These are phyloP conservation scores for Zophobas morio DNA, from an alignment of 1,140 invertebrate species.

Conservation along the genomic window DNA sequence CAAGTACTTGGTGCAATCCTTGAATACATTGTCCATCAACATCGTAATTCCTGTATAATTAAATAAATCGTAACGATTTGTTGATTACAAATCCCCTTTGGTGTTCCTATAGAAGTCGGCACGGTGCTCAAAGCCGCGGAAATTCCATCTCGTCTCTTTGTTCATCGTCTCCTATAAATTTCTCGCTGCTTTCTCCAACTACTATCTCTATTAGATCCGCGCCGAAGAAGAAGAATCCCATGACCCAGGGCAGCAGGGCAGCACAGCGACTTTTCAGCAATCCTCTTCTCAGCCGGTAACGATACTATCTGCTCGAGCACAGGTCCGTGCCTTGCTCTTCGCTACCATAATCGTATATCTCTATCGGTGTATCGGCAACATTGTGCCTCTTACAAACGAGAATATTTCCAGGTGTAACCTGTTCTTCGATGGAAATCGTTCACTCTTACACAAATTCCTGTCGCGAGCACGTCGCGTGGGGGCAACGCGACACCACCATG, in stretches of 20 bases:
- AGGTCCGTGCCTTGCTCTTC: constrained; percentile 49
- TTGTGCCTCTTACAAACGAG: constrained; percentile 50
- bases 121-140: too few relatives aligned
- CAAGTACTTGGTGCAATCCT: too few relatives aligned
- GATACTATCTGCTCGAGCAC: constrained; percentile 45
- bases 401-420: constrained; percentile 42
- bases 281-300: constrained; percentile 19
- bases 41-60: too few relatives aligned
- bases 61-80: too few relatives aligned
- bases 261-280: constrained; percentile 27
- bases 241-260: constrained; percentile 1
- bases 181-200: constrained; percentile 24
- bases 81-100: too few relatives aligned
- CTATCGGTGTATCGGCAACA: constrained; percentile 50
- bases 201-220: constrained; percentile 38
- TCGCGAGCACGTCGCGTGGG: constrained; percentile 34
- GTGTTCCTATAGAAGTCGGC: too few relatives aligned
- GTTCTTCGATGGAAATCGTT: constrained; percentile 36
- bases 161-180: not conserved
- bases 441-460: constrained; percentile 42
- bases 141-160: too few relatives aligned
- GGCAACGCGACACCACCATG: constrained; percentile 9
- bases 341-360: constrained; percentile 54
- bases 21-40: too few relatives aligned
- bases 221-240: constrained; percentile 33